These are phyloP conservation scores for Cuniculus paca DNA, from an alignment of 2,797 vertebrate genomes.

Conservation along the genomic window DNA sequence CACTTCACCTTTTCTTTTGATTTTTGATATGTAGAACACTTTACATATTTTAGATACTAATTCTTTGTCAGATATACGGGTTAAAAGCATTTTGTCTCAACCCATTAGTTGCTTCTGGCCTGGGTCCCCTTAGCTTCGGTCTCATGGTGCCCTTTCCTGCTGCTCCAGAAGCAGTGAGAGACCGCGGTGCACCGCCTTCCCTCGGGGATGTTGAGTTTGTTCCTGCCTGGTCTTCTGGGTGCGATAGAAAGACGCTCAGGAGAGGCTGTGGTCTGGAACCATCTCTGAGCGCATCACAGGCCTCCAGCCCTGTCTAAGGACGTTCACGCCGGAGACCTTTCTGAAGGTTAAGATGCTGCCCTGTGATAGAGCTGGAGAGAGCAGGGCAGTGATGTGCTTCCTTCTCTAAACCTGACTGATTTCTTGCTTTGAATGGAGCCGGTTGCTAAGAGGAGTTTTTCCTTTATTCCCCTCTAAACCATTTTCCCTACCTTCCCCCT, in stretches of 20 bases:
- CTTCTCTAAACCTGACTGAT: background rate
- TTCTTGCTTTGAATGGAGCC: background rate
- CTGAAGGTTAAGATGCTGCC: background rate
- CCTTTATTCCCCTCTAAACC: background rate
- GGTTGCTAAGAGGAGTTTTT: background rate
- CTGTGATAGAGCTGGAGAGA: background rate
- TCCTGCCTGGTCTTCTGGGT: background rate
- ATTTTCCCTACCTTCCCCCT: background rate
- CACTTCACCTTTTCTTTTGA: background rate
- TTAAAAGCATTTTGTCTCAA: background rate
- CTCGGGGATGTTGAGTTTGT: no score
- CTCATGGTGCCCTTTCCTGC: background rate
- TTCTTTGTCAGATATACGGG: conserved; percentile 32
- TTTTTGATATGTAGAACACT: background rate
- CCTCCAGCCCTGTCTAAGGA: background rate
- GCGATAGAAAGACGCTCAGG: background rate
- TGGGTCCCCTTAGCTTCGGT: background rate
- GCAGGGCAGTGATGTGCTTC: background rate
- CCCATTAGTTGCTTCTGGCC: background rate
- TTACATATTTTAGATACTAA: conserved; percentile 12
- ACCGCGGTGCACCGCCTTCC: background rate
- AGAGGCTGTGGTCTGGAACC: background rate
- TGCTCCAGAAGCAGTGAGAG: background rate
- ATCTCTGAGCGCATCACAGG: background rate
- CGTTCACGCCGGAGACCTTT: background rate